Conservation (phyloP, 2,113 vertebrate species). For the Hippocampus barbouri region DNA sequence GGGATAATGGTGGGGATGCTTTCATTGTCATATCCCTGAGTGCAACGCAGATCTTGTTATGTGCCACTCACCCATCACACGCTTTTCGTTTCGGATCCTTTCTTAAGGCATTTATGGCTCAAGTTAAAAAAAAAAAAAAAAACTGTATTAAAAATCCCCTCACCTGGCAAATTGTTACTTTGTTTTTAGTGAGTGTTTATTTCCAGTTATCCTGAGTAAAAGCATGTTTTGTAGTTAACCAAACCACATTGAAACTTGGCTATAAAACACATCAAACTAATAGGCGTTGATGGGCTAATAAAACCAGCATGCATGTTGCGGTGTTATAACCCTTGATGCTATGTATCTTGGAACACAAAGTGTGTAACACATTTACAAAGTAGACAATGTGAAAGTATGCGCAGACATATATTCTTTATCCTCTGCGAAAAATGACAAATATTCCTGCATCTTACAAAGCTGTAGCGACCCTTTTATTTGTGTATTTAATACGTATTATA, state of each 20-base stretch:
- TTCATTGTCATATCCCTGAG: constrained; percentile 6
- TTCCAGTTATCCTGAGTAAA: not conserved
- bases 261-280: not conserved
- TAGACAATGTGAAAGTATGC: too few species aligned
- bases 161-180: not conserved
- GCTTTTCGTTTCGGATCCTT: not conserved
- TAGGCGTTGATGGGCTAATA: not conserved
- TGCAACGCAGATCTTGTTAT: constrained; percentile 4
- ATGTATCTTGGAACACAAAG: not conserved
- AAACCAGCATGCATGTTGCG: not conserved
- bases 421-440: not conserved
- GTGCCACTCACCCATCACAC: constrained; percentile 4
- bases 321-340: not conserved
- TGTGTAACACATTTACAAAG: too few species aligned
- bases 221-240: not conserved
- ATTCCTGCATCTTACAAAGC: too few species aligned
- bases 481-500: too few species aligned
- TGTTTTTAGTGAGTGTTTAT: not conserved
- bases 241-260: not conserved
- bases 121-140: not conserved
- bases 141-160: not conserved
- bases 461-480: too few species aligned
- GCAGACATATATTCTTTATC: not conserved
- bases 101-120: not conserved
- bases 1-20: constrained; percentile 1